A percentile compares a stretch with the other conserved stretches of the same genome.
Evolutionary conservation across 2,113 vertebrate species (phyloP).

Genomic region (Myanophis thanlyinensis): DNA sequence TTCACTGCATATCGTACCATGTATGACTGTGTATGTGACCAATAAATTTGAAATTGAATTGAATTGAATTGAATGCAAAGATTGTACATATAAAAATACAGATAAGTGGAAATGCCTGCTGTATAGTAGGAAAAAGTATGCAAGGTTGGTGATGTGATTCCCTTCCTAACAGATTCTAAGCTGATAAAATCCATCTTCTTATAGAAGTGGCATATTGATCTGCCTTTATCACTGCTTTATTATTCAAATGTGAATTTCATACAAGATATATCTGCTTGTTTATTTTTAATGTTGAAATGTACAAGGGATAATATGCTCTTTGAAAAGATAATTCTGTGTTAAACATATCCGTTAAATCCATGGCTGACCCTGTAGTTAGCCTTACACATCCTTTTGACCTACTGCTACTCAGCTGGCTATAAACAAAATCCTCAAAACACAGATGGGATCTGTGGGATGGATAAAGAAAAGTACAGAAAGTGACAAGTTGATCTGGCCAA

Average conservation of each 20-base stretch:
- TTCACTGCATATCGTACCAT: no score
- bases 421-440: conserved; percentile 2
- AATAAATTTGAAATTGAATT: no score
- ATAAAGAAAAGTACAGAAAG: neutral
- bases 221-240: neutral
- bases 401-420: conserved; percentile 14
- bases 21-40: no score
- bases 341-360: neutral
- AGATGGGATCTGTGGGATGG: neutral
- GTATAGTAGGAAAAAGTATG: neutral
- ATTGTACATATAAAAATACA: neutral
- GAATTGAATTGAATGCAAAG: neutral
- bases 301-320: neutral
- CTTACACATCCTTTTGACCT: conserved; percentile 1
- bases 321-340: neutral
- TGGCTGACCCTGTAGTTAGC: neutral
- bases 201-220: neutral
- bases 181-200: neutral
- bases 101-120: neutral
- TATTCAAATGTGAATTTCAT: neutral
- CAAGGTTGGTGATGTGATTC: neutral
- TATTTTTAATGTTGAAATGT: neutral
- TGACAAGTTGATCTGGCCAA: neutral
- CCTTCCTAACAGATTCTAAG: neutral
- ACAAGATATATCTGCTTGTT: neutral